Percentiles rank a stretch among this genome's conserved stretches.
Conservation (phyloP, 2,888 invertebrate species). For the Ennomos erosarius region DNA sequence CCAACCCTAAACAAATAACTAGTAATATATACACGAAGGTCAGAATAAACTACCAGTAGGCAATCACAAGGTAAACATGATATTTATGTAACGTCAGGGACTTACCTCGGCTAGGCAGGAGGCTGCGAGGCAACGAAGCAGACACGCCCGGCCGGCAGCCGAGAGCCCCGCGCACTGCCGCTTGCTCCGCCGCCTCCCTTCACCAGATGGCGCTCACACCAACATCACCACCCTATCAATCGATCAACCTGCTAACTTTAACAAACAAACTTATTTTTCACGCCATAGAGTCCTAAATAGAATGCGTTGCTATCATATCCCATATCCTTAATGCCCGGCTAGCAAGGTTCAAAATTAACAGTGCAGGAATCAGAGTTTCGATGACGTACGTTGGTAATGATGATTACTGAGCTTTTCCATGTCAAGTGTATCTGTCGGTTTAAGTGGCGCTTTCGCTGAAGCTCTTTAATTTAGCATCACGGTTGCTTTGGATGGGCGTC, state of each 20-base stretch:
- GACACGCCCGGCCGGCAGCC: slow-evolving; percentile 60
- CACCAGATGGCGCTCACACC: slow-evolving; percentile 57
- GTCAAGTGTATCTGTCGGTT: slow-evolving; percentile 36
- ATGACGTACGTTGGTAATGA: slow-evolving; percentile 56
- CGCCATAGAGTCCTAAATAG: slow-evolving; percentile 50
- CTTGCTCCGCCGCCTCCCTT: slow-evolving; percentile 43
- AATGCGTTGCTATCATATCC: background rate
- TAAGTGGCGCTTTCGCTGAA: slow-evolving; percentile 30
- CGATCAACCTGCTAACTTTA: slow-evolving; percentile 69
- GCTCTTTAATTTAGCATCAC: slow-evolving; percentile 25
- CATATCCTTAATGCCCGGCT: slow-evolving; percentile 8
- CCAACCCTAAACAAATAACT: slow-evolving; percentile 3
- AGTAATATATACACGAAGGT: too few relatives aligned
- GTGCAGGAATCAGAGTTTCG: slow-evolving; percentile 19
- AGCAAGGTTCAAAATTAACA: slow-evolving; percentile 19
- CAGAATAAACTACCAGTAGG: background rate
- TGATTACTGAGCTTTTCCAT: slow-evolving; percentile 57
- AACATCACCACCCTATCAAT: slow-evolving; percentile 60
- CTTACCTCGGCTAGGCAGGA: slow-evolving; percentile 30
- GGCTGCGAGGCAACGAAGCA: slow-evolving; percentile 29
- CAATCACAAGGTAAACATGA: slow-evolving; percentile 24
- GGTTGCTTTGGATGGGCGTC: slow-evolving; percentile 8
- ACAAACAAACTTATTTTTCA: slow-evolving; percentile 45
- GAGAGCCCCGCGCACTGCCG: slow-evolving; percentile 56
- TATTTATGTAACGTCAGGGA: slow-evolving; percentile 34